Base-by-base conservation (phyloP, 2,888 invertebrate species). In the Drosophila mercatorum region DNA sequence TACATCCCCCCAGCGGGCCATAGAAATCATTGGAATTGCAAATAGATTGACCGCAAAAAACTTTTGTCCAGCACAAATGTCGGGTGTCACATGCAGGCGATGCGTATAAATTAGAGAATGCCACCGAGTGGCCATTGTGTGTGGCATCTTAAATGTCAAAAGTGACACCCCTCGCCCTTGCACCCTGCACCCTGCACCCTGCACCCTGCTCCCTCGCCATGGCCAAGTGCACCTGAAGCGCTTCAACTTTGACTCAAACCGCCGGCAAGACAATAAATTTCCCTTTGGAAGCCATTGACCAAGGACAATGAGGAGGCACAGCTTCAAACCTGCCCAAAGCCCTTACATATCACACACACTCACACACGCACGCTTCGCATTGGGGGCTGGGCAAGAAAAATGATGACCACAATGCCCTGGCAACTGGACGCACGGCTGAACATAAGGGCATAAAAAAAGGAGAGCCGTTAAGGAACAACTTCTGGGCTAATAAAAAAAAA, bases 61-160 rank as follows among this genome's bases (percentile, higher is more conserved):
- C 58, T 60, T 58, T 62, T 26, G 66, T 62, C 77, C 46, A 69
- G 77, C 82, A 85, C 91, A 88, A 90, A 90, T 55, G 55, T 41
- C 41, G 55, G 74, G 77, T 90, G 91, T 91, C 91, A 90, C 75
- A 79, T 82, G 79, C 90, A 91, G 83, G 72, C 89, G 85, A 86
- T 88, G 85, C 85, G 83, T 88, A 91, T 90, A 91, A 91, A 91
- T 91, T 91, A 81, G 75, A 74, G 75, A 47, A 61, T 64, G 57
- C 60, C 56, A 67, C 26, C 52, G 70, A 65, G 75, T 69, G 73
- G 58, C 72, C 88, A 86, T 85, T 86, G 90, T 89, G 78, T 69
- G 78, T 69, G 89, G 84, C 90, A 79, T 87, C 86, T 87, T 87
- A 83, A 89, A 87, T 89, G 86, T 87, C 90, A 87, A 87, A 88